Base-by-base conservation (phyloP, 35 echinoderm and acorn worm genomes). In the Lytechinus variegatus region DNA sequence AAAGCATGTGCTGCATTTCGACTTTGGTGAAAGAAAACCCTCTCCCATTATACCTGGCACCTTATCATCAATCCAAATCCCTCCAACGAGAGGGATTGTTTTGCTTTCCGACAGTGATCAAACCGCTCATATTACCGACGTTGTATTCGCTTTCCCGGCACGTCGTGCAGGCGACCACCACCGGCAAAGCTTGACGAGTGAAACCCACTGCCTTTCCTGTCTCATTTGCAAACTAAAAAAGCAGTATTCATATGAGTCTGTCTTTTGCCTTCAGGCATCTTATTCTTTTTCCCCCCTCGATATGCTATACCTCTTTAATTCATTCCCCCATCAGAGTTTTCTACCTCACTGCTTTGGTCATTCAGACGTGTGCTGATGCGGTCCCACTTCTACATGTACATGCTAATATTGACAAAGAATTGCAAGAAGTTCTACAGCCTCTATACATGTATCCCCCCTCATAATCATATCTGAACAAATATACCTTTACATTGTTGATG, bases 171-270 rank as follows among this genome's bases (percentile, higher is more conserved):
- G 66, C 66, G 14, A 79, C 66, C 66, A 79, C 66, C 66, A 79
- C n/a, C 66, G 66, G 14, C 66, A 79, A 79, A 79, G 66, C 66
- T 79, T 79, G 21, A 24, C 19, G 66, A 79, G n/a, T 79, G 66
- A 79, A 79, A 79, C 66, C 66, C 28, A 90, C 29, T 27, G 88
- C 88, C 88, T 90, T 21, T 88, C 88, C 88, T 33, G 27, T 90
- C 88, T 90, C 88, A 90, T 90, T 90, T 90, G 88, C 88, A 90
- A 90, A 90, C 28, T 90, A 28, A 54, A 90, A 90, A 54, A 21
- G 88, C 88, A 90, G 88, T 33, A 14, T 90, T 90, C 66, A 79
- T 90, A 52, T 90, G 88, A 90, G 27, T 90, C 88, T 90, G 28
- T 90, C 29, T 90, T 54, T 58, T 54, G 0, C 88, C 88, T 90